These are phyloP conservation scores for Halichoeres trimaculatus DNA, from an alignment of 2,113 vertebrate species.

Conservation along the genomic window DNA sequence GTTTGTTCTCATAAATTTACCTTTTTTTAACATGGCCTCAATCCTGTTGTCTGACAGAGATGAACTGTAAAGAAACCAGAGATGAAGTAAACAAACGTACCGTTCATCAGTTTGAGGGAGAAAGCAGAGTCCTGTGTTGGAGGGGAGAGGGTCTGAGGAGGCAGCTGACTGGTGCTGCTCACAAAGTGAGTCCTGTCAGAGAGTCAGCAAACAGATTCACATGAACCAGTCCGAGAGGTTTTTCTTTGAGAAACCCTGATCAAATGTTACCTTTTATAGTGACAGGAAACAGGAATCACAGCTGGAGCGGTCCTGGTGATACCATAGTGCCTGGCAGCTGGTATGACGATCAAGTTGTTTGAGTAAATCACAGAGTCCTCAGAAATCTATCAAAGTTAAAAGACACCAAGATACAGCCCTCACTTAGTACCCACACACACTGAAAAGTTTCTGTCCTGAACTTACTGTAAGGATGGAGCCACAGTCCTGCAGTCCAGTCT, in stretches of 20 bases:
- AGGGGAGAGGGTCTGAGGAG: neutral
- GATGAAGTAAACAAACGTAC: slow-evolving; percentile 5
- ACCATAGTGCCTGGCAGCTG: neutral
- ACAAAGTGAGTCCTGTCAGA: slow-evolving; percentile 44
- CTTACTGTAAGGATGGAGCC: slow-evolving; percentile 52
- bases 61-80: too few relatives aligned
- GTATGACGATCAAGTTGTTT: slow-evolving; percentile 45
- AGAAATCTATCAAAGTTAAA: slow-evolving; percentile 13
- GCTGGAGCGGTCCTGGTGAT: slow-evolving; percentile 27
- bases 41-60: too few relatives aligned
- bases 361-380: slow-evolving; percentile 56
- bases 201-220: neutral
- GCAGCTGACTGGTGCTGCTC: slow-evolving; percentile 28
- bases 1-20: too few relatives aligned
- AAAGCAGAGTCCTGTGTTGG: slow-evolving; percentile 12
- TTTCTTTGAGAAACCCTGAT: neutral
- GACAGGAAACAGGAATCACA: slow-evolving; percentile 56
- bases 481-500: slow-evolving; percentile 53
- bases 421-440: too few relatives aligned
- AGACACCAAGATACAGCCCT: neutral
- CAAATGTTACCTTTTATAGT: slow-evolving; percentile 48
- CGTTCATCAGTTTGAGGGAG: slow-evolving; percentile 51
- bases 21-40: too few relatives aligned
- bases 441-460: neutral
- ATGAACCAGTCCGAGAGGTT: neutral